A percentile compares a stretch with the other conserved stretches of the same genome.
Conservation (phyloP, 2,113 vertebrate genomes). For the Oreochromis spilurus region DNA sequence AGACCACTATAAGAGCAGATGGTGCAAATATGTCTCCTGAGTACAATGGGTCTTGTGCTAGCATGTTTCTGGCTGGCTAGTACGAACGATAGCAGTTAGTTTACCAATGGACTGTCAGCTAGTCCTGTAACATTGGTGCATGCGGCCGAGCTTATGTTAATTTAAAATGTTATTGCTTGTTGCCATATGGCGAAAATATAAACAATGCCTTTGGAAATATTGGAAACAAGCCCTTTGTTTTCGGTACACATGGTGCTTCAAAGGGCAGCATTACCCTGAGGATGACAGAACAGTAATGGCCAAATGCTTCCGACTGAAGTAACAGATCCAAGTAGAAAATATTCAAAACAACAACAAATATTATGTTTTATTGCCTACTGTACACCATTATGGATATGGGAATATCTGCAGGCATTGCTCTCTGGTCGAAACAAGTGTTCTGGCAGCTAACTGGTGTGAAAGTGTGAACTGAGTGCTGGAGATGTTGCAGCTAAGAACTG, state of each 20-base stretch:
- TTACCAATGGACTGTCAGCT: neutral
- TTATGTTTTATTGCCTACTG: neutral
- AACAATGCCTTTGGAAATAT: neutral
- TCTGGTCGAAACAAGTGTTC: neutral
- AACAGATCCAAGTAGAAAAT: neutral
- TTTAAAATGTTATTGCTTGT: neutral
- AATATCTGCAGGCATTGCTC: neutral
- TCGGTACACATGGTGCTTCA: neutral
- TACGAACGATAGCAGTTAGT: neutral
- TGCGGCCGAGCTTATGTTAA: neutral
- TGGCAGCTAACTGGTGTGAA: conserved; percentile 3
- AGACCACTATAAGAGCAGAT: neutral
- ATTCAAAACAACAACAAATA: neutral
- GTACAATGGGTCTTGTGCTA: neutral
- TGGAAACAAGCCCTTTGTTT: neutral
- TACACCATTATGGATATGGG: neutral
- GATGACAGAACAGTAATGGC: neutral
- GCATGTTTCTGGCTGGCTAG: neutral
- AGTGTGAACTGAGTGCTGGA: neutral
- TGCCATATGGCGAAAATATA: neutral
- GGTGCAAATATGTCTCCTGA: neutral
- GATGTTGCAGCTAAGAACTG: neutral
- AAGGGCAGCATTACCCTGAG: neutral
- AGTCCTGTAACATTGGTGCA: neutral
- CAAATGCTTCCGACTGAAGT: neutral